phyloP scores from a whole-genome alignment of 2,113 vertebrate species.

The Proterorhinus semilunaris region DNA sequence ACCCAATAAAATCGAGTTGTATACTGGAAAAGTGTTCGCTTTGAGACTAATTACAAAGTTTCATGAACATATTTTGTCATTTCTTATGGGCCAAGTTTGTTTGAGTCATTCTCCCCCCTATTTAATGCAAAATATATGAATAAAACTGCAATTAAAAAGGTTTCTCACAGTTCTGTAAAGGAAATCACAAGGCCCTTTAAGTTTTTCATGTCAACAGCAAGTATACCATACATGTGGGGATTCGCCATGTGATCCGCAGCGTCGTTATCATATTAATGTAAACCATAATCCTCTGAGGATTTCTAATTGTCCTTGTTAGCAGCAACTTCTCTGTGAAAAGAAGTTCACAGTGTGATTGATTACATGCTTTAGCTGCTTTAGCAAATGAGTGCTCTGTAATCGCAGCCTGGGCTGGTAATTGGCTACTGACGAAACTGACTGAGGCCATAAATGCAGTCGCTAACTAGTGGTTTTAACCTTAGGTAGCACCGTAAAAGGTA shows the following conservation, averaged over 20 bases:
- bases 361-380: slow-evolving; percentile 35
- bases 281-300: slow-evolving; percentile 19
- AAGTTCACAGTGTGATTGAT: slow-evolving; percentile 13
- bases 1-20: slow-evolving; percentile 56
- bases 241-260: slow-evolving; percentile 5
- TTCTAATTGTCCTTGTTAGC: slow-evolving; percentile 44
- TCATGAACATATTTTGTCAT: slow-evolving; percentile 25
- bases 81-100: slow-evolving; percentile 16
- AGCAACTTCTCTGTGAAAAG: slow-evolving; percentile 4
- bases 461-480: slow-evolving; percentile 64
- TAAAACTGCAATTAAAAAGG: no score
- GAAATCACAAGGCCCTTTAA: not conserved
- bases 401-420: slow-evolving; percentile 55
- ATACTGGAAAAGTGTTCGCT: slow-evolving; percentile 41
- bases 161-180: not conserved
- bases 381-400: slow-evolving; percentile 39
- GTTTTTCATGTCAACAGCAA: not conserved
- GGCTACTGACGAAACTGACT: slow-evolving; percentile 31
- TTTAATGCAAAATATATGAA: no score
- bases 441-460: slow-evolving; percentile 36
- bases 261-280: slow-evolving; percentile 12
- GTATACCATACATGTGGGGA: not conserved
- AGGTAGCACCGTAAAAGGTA: slow-evolving; percentile 58
- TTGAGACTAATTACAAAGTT: slow-evolving; percentile 50
- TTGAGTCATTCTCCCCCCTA: not conserved